These are phyloP conservation scores for Etheostoma nigrum DNA, from an alignment of 2,797 vertebrate species.

Conservation along the genomic window DNA sequence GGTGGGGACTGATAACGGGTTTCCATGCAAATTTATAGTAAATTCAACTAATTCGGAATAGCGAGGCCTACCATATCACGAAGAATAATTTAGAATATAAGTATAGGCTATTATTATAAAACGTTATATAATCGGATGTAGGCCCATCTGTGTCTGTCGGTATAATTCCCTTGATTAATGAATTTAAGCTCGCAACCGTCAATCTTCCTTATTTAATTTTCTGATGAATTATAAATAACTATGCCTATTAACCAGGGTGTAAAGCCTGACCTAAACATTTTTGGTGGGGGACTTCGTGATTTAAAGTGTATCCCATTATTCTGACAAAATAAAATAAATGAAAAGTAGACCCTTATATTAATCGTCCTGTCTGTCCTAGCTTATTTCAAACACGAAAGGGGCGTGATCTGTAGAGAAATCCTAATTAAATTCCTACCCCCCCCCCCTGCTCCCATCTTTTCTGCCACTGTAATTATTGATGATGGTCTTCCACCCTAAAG, in stretches of 20 bases:
- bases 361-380: constrained; percentile 11
- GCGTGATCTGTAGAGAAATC: constrained; percentile 30
- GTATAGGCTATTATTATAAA: not conserved
- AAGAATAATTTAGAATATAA: not conserved
- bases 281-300: not conserved
- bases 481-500: constrained; percentile 1
- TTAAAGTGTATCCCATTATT: not conserved
- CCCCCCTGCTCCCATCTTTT: constrained; percentile 35
- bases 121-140: not conserved
- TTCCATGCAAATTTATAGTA: too few species aligned
- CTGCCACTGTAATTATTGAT: constrained; percentile 24
- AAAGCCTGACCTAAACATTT: not conserved
- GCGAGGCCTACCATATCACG: not conserved
- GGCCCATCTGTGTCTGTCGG: not conserved
- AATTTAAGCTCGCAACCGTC: not conserved
- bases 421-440: constrained; percentile 30
- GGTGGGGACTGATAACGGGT: too few species aligned
- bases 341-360: not conserved
- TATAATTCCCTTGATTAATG: not conserved
- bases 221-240: not conserved
- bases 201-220: not conserved
- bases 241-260: not conserved
- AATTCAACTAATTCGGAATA: too few species aligned
- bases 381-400: constrained; percentile 49
- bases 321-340: not conserved